Conservation (phyloP, 2,888 invertebrate species). For the Aelia acuminata region DNA sequence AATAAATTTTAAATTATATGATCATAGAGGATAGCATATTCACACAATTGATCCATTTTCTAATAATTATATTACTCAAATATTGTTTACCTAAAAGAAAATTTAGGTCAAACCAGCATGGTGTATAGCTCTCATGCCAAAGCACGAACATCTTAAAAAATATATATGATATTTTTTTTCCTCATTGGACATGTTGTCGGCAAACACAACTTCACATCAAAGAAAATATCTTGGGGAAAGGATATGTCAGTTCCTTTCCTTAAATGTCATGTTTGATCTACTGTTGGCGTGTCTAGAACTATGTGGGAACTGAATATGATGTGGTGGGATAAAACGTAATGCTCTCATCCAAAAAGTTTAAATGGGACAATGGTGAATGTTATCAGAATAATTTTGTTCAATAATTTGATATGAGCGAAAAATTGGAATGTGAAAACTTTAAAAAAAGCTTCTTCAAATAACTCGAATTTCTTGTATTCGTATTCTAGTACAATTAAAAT, state of each 20-base stretch:
- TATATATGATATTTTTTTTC: background rate
- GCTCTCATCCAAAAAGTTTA: background rate
- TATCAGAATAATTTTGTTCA: background rate
- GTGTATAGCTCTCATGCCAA: background rate
- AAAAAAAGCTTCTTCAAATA: no score
- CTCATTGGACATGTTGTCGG: background rate
- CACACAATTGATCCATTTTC: no score
- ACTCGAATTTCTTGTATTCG: no score
- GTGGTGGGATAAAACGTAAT: background rate
- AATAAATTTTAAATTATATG: no score
- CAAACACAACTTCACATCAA: background rate
- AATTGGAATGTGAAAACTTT: no score
- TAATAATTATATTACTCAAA: no score
- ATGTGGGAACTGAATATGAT: background rate
- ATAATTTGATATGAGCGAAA: background rate
- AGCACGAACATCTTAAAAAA: background rate
- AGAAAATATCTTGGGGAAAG: background rate
- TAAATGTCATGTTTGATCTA: background rate
- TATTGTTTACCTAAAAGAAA: no score
- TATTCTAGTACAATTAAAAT: no score
- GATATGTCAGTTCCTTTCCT: background rate
- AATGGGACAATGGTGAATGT: conserved; percentile 5
- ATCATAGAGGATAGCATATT: no score
- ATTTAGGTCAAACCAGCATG: background rate
- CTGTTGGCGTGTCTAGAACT: background rate